phyloP scores from a whole-genome alignment of 1,140 invertebrate species.

The Heterodera carotae region DNA sequence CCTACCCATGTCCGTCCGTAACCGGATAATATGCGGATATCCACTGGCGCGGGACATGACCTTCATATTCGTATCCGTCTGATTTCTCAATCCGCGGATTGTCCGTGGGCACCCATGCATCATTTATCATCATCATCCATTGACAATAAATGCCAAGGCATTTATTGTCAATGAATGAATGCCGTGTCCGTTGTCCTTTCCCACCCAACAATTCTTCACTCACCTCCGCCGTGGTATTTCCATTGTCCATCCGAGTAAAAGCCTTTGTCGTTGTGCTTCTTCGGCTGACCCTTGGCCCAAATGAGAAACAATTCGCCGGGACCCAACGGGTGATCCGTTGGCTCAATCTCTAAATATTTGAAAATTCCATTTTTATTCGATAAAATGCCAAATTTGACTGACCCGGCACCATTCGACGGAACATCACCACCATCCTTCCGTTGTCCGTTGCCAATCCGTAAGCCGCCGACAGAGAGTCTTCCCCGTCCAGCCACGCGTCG shows the following conservation, averaged over 20 bases:
- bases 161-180: neutral
- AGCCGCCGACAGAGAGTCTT: conserved; percentile 48
- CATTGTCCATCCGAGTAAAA: conserved; percentile 45
- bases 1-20: too few species aligned
- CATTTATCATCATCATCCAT: too few species aligned
- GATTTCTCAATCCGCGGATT: too few species aligned
- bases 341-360: conserved; percentile 53
- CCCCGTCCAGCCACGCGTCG: conserved; percentile 47
- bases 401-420: conserved; percentile 46
- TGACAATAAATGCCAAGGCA: too few species aligned
- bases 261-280: conserved; percentile 1
- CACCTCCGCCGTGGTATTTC: conserved; percentile 47
- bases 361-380: conserved; percentile 21
- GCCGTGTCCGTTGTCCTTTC: too few species aligned
- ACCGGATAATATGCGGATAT: too few species aligned
- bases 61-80: too few species aligned
- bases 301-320: conserved; percentile 50
- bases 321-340: conserved; percentile 50
- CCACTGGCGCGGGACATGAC: too few species aligned
- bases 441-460: conserved; percentile 48
- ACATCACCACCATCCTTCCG: conserved; percentile 49
- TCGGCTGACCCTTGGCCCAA: conserved; percentile 50
- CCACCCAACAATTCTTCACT: neutral
- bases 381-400: neutral
- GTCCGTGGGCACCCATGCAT: too few species aligned